These are phyloP conservation scores for Cyprinodon tularosa DNA, from an alignment of 2,113 vertebrate genomes.

Conservation along the genomic window DNA sequence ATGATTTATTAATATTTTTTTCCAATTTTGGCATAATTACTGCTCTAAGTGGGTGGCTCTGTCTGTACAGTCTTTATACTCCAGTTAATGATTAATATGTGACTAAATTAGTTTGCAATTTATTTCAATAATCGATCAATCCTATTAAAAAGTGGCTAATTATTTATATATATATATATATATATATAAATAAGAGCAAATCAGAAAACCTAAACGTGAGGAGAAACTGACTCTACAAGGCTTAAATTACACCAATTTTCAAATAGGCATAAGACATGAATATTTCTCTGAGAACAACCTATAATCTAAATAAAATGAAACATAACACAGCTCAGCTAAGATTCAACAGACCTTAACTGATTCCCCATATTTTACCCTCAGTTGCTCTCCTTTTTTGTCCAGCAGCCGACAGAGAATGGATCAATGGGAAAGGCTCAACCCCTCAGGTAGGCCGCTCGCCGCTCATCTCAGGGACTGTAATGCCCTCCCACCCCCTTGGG, in stretches of 20 bases:
- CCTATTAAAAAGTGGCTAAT: no score
- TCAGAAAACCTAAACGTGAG: not conserved
- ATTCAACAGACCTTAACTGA: conserved; percentile 31
- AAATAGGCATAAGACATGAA: conserved; percentile 6
- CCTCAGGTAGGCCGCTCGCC: conserved; percentile 52
- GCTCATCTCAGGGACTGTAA: conserved; percentile 65
- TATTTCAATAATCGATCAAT: no score
- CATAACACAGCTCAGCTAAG: no score
- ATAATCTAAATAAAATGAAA: not conserved
- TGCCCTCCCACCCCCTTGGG: conserved; percentile 60
- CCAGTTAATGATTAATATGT: no score
- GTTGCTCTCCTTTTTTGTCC: conserved; percentile 42
- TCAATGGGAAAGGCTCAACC: conserved; percentile 60
- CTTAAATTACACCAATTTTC: not conserved
- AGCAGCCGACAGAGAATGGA: conserved; percentile 47
- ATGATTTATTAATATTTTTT: no score
- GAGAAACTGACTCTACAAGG: not conserved
- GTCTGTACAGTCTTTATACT: no score
- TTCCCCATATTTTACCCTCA: conserved; percentile 37
- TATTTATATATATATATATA: no score
- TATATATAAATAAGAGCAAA: not conserved
- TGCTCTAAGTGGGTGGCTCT: no score
- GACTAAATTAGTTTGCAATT: no score
- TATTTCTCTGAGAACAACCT: not conserved
- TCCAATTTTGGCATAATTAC: no score